Percentiles rank a stretch among this genome's conserved stretches.
Evolutionary conservation across 2,888 invertebrate genomes (phyloP).

Genomic region (Uloborus plumipes): DNA sequence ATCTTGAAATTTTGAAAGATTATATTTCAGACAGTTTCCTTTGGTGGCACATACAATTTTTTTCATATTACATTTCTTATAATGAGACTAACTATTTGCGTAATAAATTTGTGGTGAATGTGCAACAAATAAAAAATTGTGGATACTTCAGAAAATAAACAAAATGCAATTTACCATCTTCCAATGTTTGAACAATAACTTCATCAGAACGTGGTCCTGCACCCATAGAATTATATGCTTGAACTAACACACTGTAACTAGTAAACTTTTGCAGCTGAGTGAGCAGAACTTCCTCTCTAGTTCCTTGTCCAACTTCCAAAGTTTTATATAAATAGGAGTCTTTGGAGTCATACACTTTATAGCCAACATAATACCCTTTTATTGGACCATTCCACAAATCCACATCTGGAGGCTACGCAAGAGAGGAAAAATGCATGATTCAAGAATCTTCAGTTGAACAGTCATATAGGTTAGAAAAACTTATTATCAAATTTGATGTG

Average conservation of each 20-base stretch:
- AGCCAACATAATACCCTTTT: constrained; percentile 67
- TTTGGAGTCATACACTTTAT: constrained; percentile 70
- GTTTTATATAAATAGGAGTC: constrained; percentile 71
- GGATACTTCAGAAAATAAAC: neutral
- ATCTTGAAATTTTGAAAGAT: too few relatives aligned
- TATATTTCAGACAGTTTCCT: too few relatives aligned
- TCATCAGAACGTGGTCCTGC: constrained; percentile 71
- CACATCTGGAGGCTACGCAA: constrained; percentile 76
- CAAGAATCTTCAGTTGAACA: too few relatives aligned
- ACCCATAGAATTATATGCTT: constrained; percentile 71
- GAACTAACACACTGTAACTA: constrained; percentile 71
- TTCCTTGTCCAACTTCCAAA: constrained; percentile 65
- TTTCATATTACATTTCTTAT: neutral
- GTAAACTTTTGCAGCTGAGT: constrained; percentile 72
- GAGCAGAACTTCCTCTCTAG: constrained; percentile 57
- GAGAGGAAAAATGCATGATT: neutral
- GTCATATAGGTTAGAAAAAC: neutral
- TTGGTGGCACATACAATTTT: too few relatives aligned
- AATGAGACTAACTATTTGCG: neutral
- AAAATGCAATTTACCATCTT: constrained; percentile 65
- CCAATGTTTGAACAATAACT: constrained; percentile 70
- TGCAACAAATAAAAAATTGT: too few relatives aligned
- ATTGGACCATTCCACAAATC: constrained; percentile 67
- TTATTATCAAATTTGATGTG: neutral
- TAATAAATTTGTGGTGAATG: too few relatives aligned